These are phyloP conservation scores for Lates japonicus DNA, from an alignment of 2,797 vertebrate species.

Conservation along the genomic window DNA sequence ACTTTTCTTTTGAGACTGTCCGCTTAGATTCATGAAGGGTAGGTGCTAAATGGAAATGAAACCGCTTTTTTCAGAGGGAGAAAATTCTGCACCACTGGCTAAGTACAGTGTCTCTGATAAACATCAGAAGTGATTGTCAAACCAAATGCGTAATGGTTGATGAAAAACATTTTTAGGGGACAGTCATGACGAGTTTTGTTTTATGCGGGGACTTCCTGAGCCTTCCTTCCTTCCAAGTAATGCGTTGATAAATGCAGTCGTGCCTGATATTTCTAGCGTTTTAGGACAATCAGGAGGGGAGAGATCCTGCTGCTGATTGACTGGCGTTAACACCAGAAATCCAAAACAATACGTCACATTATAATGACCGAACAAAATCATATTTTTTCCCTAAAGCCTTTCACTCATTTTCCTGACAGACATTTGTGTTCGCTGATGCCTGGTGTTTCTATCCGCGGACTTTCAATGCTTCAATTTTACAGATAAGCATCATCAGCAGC, in stretches of 20 bases:
- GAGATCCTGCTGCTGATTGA: background rate
- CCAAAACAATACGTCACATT: background rate
- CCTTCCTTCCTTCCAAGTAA: background rate
- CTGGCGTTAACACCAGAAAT: background rate
- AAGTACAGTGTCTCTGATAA: background rate
- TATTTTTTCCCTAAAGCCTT: background rate
- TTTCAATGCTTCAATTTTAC: conserved; percentile 1
- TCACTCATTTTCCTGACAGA: too few species aligned
- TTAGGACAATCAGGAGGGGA: background rate
- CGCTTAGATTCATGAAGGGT: conserved; percentile 33
- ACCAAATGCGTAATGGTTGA: background rate
- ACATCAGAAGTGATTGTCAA: background rate
- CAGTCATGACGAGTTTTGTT: background rate
- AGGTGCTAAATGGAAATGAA: conserved; percentile 27
- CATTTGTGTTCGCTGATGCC: too few species aligned
- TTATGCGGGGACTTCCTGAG: accelerated
- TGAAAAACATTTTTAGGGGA: background rate
- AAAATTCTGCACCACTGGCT: background rate
- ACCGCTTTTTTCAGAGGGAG: background rate
- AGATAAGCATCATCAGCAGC: too few species aligned
- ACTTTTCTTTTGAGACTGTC: conserved; percentile 60
- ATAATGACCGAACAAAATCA: background rate
- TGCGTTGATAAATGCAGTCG: background rate
- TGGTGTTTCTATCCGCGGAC: background rate
- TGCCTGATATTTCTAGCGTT: background rate